Evolutionary conservation across 2,888 invertebrate species (phyloP).

Genomic region (Drepana falcataria): DNA sequence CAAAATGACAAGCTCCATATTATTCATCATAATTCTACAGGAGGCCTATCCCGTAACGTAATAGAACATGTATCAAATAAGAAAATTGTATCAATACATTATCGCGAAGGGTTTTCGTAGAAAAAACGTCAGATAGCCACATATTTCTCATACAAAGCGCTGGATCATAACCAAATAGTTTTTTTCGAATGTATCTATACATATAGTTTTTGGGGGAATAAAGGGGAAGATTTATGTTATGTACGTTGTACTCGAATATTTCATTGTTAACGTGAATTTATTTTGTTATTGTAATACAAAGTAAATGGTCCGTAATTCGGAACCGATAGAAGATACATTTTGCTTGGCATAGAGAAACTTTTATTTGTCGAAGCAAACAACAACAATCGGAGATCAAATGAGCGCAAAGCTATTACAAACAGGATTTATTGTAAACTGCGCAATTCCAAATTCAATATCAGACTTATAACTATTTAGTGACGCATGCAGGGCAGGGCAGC

Average conservation of each 20-base stretch:
- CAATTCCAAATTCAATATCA: too few relatives aligned
- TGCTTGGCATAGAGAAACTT: background rate
- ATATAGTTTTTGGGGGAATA: slow-evolving; percentile 7
- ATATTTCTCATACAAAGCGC: slow-evolving; percentile 1
- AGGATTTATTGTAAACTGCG: too few relatives aligned
- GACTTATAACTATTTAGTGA: too few relatives aligned
- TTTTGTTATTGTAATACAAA: slow-evolving; percentile 7
- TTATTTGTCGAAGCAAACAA: background rate
- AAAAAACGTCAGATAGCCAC: slow-evolving; percentile 4
- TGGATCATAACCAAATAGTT: slow-evolving; percentile 9
- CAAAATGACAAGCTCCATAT: background rate
- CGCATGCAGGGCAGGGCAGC: too few relatives aligned
- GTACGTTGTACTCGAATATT: slow-evolving; percentile 3
- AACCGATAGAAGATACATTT: background rate
- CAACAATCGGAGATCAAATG: background rate
- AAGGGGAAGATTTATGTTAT: slow-evolving; percentile 8
- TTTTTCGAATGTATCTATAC: slow-evolving; percentile 6
- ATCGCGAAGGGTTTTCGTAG: slow-evolving; percentile 3
- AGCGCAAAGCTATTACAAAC: too few relatives aligned
- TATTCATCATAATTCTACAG: background rate
- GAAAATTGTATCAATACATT: slow-evolving; percentile 2
- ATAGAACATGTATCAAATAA: background rate
- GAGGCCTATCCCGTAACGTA: background rate
- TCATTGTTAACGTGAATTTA: slow-evolving; percentile 4
- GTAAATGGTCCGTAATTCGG: slow-evolving; percentile 3